phyloP scores from a whole-genome alignment of 2,797 vertebrate genomes.

The Ambastaia sidthimunki region DNA sequence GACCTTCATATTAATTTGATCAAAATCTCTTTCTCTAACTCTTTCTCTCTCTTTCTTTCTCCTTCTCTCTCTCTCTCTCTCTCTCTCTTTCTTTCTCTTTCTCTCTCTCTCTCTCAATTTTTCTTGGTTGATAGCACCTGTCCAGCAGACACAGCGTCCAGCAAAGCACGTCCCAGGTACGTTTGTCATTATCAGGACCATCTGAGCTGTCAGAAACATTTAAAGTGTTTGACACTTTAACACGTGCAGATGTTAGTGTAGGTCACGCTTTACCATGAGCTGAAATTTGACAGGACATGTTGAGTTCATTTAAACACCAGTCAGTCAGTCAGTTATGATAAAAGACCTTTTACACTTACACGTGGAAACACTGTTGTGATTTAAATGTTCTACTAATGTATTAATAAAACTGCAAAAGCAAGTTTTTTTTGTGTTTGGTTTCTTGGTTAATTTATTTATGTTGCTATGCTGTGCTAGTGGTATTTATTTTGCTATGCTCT shows the following conservation, averaged over 20 bases:
- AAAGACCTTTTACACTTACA: constrained; percentile 3
- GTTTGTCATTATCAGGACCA: constrained; percentile 33
- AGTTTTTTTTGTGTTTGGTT: background rate
- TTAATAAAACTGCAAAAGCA: background rate
- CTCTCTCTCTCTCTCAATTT: constrained; percentile 47
- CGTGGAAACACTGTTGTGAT: background rate
- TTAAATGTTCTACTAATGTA: background rate
- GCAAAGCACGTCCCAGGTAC: constrained; percentile 98
- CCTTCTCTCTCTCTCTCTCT: constrained; percentile 51
- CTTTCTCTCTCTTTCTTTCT: constrained; percentile 51
- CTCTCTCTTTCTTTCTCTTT: constrained; percentile 51
- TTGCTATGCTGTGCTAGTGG: background rate
- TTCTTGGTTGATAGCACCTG: constrained; percentile 82
- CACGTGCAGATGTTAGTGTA: constrained; percentile 4
- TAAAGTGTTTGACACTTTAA: background rate
- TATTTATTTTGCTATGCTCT: background rate
- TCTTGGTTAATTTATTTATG: background rate
- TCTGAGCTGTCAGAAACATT: constrained; percentile 19
- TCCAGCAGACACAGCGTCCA: constrained; percentile 98
- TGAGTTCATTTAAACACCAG: constrained; percentile 11
- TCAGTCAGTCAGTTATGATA: constrained; percentile 8
- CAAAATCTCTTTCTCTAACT: constrained; percentile 40
- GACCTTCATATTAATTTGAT: background rate
- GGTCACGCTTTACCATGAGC: constrained; percentile 35
- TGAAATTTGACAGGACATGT: constrained; percentile 31